Evolutionary conservation across 2,888 invertebrate species (phyloP).

Genomic region (Mycalesis mineus): DNA sequence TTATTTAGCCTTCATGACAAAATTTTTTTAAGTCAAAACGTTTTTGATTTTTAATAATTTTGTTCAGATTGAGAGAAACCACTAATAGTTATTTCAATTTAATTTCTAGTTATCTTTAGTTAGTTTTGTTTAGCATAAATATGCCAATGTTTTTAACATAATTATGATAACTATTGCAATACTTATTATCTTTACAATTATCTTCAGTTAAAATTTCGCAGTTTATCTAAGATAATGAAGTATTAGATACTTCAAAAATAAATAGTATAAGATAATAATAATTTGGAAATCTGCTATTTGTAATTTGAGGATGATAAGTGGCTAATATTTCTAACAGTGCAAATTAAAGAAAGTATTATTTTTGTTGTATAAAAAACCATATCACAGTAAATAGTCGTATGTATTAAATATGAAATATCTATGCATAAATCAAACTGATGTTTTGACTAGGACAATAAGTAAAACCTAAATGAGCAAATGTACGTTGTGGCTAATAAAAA

Average conservation of each 20-base stretch:
- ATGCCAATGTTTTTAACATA: no score
- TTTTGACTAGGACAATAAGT: constrained; percentile 62
- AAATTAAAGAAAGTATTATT: constrained; percentile 19
- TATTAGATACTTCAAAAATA: background rate
- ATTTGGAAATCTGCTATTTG: constrained; percentile 9
- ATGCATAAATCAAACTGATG: constrained; percentile 50
- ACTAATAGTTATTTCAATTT: no score
- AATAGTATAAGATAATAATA: background rate
- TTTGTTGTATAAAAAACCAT: constrained; percentile 65
- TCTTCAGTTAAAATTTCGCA: background rate
- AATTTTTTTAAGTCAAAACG: no score
- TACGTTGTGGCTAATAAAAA: background rate
- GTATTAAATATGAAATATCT: constrained; percentile 46
- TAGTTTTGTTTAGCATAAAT: constrained; percentile 1
- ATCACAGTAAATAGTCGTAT: constrained; percentile 62
- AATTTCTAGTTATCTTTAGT: background rate
- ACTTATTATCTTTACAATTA: background rate
- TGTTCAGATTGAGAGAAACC: background rate
- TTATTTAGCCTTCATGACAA: no score
- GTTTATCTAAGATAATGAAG: background rate
- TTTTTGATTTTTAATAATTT: no score
- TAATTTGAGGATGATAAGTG: constrained; percentile 62
- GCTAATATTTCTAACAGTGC: constrained; percentile 52
- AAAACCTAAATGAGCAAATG: constrained; percentile 47
- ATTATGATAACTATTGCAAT: background rate